Percentiles rank a stretch among this genome's conserved stretches.
Evolutionary conservation across 2,888 invertebrate species (phyloP).

Genomic region (Nomada lathburiana): DNA sequence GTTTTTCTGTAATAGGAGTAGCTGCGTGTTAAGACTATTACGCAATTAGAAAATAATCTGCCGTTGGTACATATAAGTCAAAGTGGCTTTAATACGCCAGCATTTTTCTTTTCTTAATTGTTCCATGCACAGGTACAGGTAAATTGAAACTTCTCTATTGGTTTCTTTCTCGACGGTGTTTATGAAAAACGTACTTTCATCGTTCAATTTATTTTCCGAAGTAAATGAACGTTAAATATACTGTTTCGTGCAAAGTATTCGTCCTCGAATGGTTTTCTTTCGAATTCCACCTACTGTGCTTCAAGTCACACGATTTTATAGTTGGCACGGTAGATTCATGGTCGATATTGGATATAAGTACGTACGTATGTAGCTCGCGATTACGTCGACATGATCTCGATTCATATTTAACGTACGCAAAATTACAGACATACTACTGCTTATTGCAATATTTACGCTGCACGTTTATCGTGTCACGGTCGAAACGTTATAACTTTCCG

Average conservation of each 20-base stretch:
- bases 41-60: constrained; percentile 50
- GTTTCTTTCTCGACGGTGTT: not conserved
- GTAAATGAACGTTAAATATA: too few relatives aligned
- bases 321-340: not conserved
- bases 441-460: constrained; percentile 32
- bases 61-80: not conserved
- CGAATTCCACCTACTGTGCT: not conserved
- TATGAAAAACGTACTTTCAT: not conserved
- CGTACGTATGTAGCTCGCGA: not conserved
- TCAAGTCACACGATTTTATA: not conserved
- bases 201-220: not conserved
- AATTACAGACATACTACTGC: constrained; percentile 20
- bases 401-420: constrained; percentile 7
- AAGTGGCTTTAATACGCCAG: not conserved
- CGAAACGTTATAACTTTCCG: constrained; percentile 21
- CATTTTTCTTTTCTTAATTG: not conserved
- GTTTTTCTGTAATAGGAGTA: constrained; percentile 38
- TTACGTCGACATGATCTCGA: not conserved
- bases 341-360: constrained; percentile 40
- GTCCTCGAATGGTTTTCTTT: not conserved
- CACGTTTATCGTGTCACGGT: constrained; percentile 50
- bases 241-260: too few relatives aligned
- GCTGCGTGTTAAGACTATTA: constrained; percentile 28
- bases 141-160: not conserved
- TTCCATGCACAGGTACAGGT: not conserved